Evolutionary conservation across 35 echinoderm and acorn worm species (phyloP).

Genomic region (Holothuria glaberrima): DNA sequence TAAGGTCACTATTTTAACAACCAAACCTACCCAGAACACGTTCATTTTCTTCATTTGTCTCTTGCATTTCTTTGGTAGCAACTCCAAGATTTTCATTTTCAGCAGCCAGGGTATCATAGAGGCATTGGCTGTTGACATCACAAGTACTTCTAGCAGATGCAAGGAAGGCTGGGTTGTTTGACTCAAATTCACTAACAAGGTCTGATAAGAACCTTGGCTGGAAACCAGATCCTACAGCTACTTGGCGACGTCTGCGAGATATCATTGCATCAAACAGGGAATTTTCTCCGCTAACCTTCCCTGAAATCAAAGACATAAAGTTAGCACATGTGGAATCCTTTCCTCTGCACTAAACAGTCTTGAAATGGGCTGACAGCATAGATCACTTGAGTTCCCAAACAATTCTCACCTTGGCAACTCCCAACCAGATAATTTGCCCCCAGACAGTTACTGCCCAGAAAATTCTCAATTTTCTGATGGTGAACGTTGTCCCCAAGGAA

Average conservation of each 20-base stretch:
- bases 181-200: constrained; percentile 44
- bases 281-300: neutral
- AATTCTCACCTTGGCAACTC: too few relatives aligned
- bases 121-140: constrained; percentile 21
- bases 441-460: too few relatives aligned
- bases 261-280: constrained; percentile 3
- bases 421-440: too few relatives aligned
- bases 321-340: too few relatives aligned
- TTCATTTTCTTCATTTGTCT: constrained; percentile 35
- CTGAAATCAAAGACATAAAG: neutral
- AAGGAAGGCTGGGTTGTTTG: constrained; percentile 2
- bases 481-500: too few relatives aligned
- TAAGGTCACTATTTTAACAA: too few relatives aligned
- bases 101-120: constrained; percentile 60
- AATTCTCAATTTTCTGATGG: too few relatives aligned
- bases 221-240: constrained; percentile 33
- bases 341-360: too few relatives aligned
- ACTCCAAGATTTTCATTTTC: constrained; percentile 14
- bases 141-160: constrained; percentile 8
- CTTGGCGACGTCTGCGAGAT: neutral
- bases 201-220: constrained; percentile 72
- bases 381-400: neutral
- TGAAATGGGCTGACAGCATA: too few relatives aligned
- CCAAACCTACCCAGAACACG: neutral
- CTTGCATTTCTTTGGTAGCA: neutral